These are phyloP conservation scores for Aphelocoma coerulescens DNA, from an alignment of 2,113 vertebrate species.

Conservation along the genomic window DNA sequence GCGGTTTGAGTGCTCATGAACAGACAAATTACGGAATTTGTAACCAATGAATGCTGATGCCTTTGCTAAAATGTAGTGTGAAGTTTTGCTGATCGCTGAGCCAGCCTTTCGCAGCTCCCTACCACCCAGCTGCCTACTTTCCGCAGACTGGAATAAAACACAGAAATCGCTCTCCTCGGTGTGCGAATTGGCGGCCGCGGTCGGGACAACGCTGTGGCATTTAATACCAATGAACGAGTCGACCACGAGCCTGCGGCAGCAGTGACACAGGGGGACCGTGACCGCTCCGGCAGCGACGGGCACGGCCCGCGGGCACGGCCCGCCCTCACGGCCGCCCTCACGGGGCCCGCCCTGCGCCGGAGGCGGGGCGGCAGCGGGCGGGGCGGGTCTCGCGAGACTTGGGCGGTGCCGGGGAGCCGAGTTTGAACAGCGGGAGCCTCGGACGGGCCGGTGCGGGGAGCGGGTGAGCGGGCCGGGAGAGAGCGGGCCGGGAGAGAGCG, in stretches of 20 bases:
- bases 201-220: not conserved
- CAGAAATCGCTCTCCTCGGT: not conserved
- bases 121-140: no score
- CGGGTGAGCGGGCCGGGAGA: not conserved
- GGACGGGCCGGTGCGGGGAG: not conserved
- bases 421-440: not conserved
- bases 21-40: not conserved
- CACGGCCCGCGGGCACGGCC: fast-evolving
- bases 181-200: no score
- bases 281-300: fast-evolving
- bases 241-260: no score
- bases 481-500: not conserved
- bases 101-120: not conserved
- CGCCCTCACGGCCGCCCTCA: not conserved
- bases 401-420: not conserved
- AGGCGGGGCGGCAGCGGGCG: not conserved
- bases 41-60: fast-evolving
- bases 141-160: not conserved
- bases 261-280: fast-evolving
- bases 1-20: fast-evolving
- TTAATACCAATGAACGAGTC: fast-evolving
- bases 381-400: not conserved
- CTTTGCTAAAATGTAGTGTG: fast-evolving
- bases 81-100: not conserved
- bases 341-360: not conserved